These are phyloP conservation scores for Perdita meconis DNA, from an alignment of 2,888 invertebrate species.

Conservation along the genomic window DNA sequence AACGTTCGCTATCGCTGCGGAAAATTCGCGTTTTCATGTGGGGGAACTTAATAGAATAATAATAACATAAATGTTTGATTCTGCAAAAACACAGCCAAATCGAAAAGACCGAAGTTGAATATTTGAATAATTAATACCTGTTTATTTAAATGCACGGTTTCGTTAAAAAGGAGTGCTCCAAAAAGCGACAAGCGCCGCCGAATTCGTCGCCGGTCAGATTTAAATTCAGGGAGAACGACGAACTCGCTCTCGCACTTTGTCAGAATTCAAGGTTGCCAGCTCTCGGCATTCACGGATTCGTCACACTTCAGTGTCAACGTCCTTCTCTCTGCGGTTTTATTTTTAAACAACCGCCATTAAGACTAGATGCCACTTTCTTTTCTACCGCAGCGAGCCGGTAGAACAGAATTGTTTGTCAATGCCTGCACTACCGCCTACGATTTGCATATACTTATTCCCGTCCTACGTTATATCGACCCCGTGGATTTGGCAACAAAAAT, in stretches of 20 bases:
- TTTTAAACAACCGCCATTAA: slow-evolving; percentile 63
- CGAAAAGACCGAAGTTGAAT: too few species aligned
- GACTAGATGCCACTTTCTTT: slow-evolving; percentile 44
- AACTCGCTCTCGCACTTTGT: slow-evolving; percentile 63
- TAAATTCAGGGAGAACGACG: slow-evolving; percentile 59
- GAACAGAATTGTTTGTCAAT: slow-evolving; percentile 16
- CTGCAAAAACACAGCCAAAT: too few species aligned
- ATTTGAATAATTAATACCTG: too few species aligned
- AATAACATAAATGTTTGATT: too few species aligned
- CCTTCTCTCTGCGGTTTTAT: slow-evolving; percentile 62
- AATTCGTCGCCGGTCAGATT: slow-evolving; percentile 8
- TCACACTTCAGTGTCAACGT: slow-evolving; percentile 65
- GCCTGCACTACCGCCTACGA: slow-evolving; percentile 18
- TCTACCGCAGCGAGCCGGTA: slow-evolving; percentile 5
- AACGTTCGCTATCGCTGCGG: too few species aligned
- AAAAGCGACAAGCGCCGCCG: not conserved
- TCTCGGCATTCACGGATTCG: slow-evolving; percentile 65
- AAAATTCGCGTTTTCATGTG: too few species aligned
- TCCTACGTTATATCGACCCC: not conserved
- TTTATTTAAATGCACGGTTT: too few species aligned
- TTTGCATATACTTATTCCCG: not conserved
- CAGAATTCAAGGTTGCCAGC: slow-evolving; percentile 61
- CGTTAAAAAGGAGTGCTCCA: not conserved
- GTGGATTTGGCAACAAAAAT: too few species aligned
- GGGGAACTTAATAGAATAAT: too few species aligned